Base-by-base conservation (phyloP, 2,888 invertebrate species). In the Mycalesis mineus region DNA sequence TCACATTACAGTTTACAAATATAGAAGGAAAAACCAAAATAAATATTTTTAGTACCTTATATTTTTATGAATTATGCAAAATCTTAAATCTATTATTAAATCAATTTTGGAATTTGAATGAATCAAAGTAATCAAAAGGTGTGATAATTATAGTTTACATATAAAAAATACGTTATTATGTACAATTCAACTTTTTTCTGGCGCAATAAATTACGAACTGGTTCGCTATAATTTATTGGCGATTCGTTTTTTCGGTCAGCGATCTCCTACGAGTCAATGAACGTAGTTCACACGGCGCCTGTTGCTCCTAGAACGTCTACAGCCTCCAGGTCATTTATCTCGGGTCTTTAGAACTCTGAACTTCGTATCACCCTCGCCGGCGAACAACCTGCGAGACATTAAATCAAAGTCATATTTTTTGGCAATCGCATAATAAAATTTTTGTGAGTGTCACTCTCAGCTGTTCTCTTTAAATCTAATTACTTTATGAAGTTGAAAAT, bases 221-320 rank as follows among this genome's bases (percentile, higher is more conserved):
- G 56, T 57, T 57, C 41, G 22, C 49, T 9, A 51, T 17, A 45
- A 58, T 54, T 54, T 53, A 49, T 54, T 54, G 29, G 50, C 41
- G 45, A 41, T 45, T 47, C 51, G 7, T 50, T 36, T 39, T 44
- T 60, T 57, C 59, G 63, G 65, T 65, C 65, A 66, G 60, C 61
- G 64, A 62, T 58, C 65, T 63, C 14, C 15, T 47, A 48, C 56
- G 63, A 62, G 68, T 68, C 67, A 70, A 67, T 55, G 66, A 56
- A 63, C 66, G 64, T 58, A 53, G 58, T 57, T 60, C 52, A 60
- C 52, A 50, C 55, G 31, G 52, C 55, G 61, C 63, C 63, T 63
- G 63, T 61, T 63, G 63, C 61, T 58, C 57, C 61, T 61, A 59
- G 57, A 57, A 61, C 57, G 61, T 57, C 57, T 56, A 54, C 55